phyloP scores from a whole-genome alignment of 2,888 invertebrate genomes.

The Deilephila porcellus region DNA sequence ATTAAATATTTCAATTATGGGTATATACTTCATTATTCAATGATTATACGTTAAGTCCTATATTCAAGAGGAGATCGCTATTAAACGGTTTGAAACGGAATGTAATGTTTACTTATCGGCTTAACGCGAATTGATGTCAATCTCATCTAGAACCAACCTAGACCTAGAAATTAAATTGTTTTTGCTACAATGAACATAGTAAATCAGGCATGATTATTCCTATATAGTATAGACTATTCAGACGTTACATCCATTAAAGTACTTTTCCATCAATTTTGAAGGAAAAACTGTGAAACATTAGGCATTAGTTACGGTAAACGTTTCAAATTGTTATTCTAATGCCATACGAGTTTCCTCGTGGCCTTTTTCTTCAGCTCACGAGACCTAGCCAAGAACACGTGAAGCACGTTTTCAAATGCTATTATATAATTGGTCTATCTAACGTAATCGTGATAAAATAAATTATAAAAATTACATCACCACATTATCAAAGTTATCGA shows the following conservation, averaged over 20 bases:
- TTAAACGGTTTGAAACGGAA: not conserved
- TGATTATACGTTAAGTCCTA: no score
- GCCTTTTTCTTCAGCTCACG: conserved; percentile 19
- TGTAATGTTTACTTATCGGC: not conserved
- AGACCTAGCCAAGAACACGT: conserved; percentile 10
- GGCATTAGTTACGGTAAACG: conserved; percentile 4
- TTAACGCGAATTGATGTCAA: not conserved
- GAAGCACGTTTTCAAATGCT: conserved; percentile 1
- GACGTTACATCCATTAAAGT: not conserved
- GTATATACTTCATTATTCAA: no score
- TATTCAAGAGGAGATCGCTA: no score
- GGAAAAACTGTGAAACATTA: conserved; percentile 3
- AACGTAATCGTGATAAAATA: no score
- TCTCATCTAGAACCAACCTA: conserved; percentile 6
- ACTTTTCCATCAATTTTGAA: not conserved
- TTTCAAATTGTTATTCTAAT: conserved; percentile 20
- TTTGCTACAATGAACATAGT: not conserved
- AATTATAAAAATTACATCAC: no score
- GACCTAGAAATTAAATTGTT: conserved; percentile 3
- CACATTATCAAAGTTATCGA: no score
- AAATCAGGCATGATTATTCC: not conserved
- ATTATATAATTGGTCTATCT: not conserved
- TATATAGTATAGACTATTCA: no score
- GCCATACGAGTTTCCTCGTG: conserved; percentile 13
- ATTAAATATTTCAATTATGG: no score